Conservation (phyloP, 2,888 invertebrate species). For the Griposia aprilina region DNA sequence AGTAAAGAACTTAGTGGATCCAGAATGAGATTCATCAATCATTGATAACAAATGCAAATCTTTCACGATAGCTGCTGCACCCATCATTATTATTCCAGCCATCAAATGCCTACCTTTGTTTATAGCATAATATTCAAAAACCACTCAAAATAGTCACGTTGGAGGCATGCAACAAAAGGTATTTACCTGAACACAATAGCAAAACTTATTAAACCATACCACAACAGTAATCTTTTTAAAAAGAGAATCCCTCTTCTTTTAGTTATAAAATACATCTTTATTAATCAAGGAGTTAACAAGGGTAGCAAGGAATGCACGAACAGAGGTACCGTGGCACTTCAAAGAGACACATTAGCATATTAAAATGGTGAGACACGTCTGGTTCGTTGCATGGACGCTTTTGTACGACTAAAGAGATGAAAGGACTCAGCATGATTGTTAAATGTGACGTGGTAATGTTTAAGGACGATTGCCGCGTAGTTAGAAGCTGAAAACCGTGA, state of each 20-base stretch:
- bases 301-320: slow-evolving; percentile 31
- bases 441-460: slow-evolving; percentile 22
- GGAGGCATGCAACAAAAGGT: not conserved
- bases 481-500: not conserved
- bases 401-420: slow-evolving; percentile 38
- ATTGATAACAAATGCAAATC: too few relatives aligned
- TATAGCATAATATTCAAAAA: not conserved
- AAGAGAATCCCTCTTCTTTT: slow-evolving; percentile 17
- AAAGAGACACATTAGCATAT: slow-evolving; percentile 77
- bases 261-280: slow-evolving; percentile 41
- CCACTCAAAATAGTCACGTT: not conserved
- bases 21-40: too few relatives aligned
- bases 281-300: slow-evolving; percentile 50
- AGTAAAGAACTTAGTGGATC: too few relatives aligned
- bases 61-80: too few relatives aligned
- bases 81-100: too few relatives aligned
- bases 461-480: slow-evolving; percentile 16
- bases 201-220: not conserved
- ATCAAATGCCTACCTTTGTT: not conserved
- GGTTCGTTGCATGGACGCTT: slow-evolving; percentile 32
- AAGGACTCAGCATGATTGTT: slow-evolving; percentile 22
- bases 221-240: slow-evolving; percentile 4
- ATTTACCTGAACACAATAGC: not conserved
- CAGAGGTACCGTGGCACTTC: slow-evolving; percentile 66
- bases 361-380: slow-evolving; percentile 76